Evolutionary conservation across 2,113 vertebrate genomes (phyloP).

Genomic region (Podiceps cristatus): DNA sequence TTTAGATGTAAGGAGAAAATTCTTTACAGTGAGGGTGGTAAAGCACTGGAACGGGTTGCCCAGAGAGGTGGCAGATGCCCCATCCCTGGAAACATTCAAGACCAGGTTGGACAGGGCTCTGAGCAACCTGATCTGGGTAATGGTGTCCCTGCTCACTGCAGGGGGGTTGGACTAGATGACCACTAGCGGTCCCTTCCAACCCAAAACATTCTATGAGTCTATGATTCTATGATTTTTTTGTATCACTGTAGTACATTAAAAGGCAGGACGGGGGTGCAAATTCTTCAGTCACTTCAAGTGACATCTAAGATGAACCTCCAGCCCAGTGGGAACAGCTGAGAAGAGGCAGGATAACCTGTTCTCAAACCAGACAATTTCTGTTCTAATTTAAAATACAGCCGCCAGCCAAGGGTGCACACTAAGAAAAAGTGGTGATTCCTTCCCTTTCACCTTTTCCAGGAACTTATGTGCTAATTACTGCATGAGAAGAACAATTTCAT

Average conservation of each 20-base stretch:
- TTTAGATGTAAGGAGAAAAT: too few species aligned
- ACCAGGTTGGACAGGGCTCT: too few species aligned
- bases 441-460: neutral
- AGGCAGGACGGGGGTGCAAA: neutral
- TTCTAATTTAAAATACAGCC: neutral
- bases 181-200: too few species aligned
- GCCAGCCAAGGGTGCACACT: neutral
- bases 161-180: too few species aligned
- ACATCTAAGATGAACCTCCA: neutral
- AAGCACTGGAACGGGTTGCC: too few species aligned
- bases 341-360: neutral
- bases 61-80: too few species aligned
- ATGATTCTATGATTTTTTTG: too few species aligned
- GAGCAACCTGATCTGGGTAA: too few species aligned
- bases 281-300: neutral
- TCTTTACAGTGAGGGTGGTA: too few species aligned
- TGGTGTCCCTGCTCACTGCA: too few species aligned
- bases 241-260: neutral
- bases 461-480: neutral
- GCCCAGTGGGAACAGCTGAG: neutral
- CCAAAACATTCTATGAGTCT: too few species aligned
- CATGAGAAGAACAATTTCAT: neutral
- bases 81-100: too few species aligned
- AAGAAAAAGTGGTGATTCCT: neutral
- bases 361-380: neutral